Percentiles rank a stretch among this genome's conserved stretches.
Evolutionary conservation across 2,797 vertebrate species (phyloP).

Genomic region (Danio aesculapii): DNA sequence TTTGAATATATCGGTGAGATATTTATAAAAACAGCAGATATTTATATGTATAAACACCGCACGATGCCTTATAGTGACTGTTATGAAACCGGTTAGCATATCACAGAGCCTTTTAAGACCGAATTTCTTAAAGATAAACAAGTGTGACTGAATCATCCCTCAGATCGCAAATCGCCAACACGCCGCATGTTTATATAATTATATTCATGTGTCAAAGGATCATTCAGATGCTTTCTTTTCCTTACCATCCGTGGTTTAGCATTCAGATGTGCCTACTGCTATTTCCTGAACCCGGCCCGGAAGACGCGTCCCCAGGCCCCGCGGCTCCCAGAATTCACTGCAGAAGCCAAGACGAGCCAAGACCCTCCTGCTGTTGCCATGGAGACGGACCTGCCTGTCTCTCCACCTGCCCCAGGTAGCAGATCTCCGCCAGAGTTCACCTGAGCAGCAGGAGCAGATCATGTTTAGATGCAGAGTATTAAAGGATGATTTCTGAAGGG

Average conservation of each 20-base stretch:
- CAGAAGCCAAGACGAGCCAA: slow-evolving; percentile 75
- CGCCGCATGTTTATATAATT: slow-evolving; percentile 67
- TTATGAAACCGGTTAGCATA: slow-evolving; percentile 77
- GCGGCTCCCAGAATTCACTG: slow-evolving; percentile 84
- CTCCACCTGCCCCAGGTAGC: slow-evolving; percentile 57
- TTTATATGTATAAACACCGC: too few relatives aligned
- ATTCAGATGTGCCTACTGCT: slow-evolving; percentile 98
- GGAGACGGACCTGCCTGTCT: slow-evolving; percentile 66
- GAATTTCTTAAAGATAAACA: slow-evolving; percentile 79
- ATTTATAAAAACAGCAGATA: slow-evolving; percentile 58
- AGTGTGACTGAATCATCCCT: slow-evolving; percentile 68
- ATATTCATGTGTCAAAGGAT: slow-evolving; percentile 73
- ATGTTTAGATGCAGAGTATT: slow-evolving; percentile 1
- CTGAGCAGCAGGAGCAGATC: slow-evolving; percentile 33
- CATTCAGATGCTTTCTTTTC: slow-evolving; percentile 51
- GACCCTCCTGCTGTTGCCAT: slow-evolving; percentile 65
- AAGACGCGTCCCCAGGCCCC: slow-evolving; percentile 96
- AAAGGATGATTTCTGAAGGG: slow-evolving; percentile 5
- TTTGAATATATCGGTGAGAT: slow-evolving; percentile 98
- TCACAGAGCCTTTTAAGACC: slow-evolving; percentile 77
- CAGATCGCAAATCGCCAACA: slow-evolving; percentile 72
- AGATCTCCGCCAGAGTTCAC: slow-evolving; percentile 19
- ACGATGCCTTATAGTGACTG: slow-evolving; percentile 66
- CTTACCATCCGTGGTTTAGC: slow-evolving; percentile 78
- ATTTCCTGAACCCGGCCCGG: slow-evolving; percentile 96